These are phyloP conservation scores for Selene dorsalis DNA, from an alignment of 2,797 vertebrate genomes.

Conservation along the genomic window DNA sequence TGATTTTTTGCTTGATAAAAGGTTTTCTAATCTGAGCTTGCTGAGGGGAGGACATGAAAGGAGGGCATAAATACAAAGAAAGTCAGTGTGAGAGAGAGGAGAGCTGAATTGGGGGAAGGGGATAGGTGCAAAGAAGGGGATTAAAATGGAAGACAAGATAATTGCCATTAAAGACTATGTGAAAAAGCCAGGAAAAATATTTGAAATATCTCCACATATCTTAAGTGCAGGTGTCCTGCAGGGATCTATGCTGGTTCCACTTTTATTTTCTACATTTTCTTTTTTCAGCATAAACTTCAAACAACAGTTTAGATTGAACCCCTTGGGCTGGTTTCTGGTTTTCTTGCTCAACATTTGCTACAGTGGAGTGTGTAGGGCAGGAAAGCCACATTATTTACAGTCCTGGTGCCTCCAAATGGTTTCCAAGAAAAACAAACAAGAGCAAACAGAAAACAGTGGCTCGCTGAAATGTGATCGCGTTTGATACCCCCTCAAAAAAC, in stretches of 20 bases:
- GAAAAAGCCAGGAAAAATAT: not conserved
- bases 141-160: not conserved
- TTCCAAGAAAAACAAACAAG: conserved; percentile 54
- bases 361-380: not conserved
- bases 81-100: conserved; percentile 1
- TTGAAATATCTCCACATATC: too few species aligned
- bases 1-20: not conserved
- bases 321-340: not conserved
- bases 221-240: not conserved
- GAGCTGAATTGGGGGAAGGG: not conserved
- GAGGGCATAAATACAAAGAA: conserved; percentile 14
- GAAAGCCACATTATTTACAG: conserved; percentile 31
- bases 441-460: conserved; percentile 39
- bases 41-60: conserved; percentile 23
- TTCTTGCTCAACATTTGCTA: conserved; percentile 1
- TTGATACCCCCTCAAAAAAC: conserved; percentile 8
- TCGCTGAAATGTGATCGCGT: conserved; percentile 23
- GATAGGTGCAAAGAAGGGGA: not conserved
- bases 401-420: conserved; percentile 19
- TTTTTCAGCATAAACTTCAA: not conserved
- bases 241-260: not conserved
- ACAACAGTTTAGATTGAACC: not conserved
- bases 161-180: not conserved
- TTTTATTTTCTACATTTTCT: conserved; percentile 10
- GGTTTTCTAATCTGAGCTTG: not conserved